Percentiles rank a stretch among this genome's conserved stretches.
phyloP scores from a whole-genome alignment of 1,140 invertebrate genomes.

The Nasonia giraulti region DNA sequence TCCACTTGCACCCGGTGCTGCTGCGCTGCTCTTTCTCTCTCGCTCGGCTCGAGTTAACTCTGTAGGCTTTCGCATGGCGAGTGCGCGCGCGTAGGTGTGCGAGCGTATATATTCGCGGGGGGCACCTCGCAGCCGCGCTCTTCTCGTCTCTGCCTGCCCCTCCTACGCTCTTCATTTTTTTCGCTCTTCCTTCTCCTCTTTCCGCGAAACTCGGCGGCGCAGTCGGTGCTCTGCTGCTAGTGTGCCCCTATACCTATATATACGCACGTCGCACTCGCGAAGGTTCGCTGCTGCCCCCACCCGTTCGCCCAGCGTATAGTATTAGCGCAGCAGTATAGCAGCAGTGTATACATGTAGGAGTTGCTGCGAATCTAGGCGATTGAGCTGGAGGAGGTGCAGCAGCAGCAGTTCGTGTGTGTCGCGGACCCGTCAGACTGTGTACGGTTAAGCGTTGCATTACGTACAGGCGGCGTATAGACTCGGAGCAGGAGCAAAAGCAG shows the following conservation, averaged over 20 bases:
- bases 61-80: no score
- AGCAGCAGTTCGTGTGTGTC: neutral
- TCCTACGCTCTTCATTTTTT: neutral
- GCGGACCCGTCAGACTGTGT: neutral
- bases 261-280: no score
- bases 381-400: neutral
- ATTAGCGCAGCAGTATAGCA: neutral
- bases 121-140: neutral
- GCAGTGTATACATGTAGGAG: neutral
- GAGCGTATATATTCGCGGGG: neutral
- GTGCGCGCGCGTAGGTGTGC: neutral
- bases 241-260: no score
- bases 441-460: neutral
- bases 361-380: slow-evolving; percentile 9
- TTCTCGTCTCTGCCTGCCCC: neutral
- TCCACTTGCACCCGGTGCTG: neutral
- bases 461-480: neutral
- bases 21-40: no score
- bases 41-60: no score
- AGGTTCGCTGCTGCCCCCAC: neutral
- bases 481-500: neutral
- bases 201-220: neutral
- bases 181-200: neutral
- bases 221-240: no score
- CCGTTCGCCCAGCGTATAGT: neutral